Conservation (phyloP, 2,888 invertebrate species). For the Noctua comes region DNA sequence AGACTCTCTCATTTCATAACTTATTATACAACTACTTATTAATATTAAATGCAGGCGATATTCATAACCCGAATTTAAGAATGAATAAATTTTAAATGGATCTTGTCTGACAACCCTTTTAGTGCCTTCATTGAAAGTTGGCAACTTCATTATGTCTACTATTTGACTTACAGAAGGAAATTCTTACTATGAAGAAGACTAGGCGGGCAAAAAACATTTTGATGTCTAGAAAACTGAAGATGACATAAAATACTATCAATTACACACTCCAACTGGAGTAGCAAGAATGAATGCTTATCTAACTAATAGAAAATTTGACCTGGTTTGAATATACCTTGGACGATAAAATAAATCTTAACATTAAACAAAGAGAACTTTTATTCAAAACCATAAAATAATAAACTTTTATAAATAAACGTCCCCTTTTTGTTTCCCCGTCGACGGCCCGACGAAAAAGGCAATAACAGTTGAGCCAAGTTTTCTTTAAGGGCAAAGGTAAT, state of each 20-base stretch:
- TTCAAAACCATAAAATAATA: slow-evolving; percentile 57
- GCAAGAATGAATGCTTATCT: background rate
- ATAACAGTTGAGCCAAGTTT: slow-evolving; percentile 82
- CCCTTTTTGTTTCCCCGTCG: slow-evolving; percentile 64
- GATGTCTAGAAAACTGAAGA: slow-evolving; percentile 1
- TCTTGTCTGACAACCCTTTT: slow-evolving; percentile 44
- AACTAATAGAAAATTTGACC: background rate
- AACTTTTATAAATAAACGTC: slow-evolving; percentile 58
- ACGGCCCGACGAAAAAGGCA: slow-evolving; percentile 78
- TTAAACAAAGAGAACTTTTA: slow-evolving; percentile 39
- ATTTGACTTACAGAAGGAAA: slow-evolving; percentile 57
- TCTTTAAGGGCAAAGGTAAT: slow-evolving; percentile 82
- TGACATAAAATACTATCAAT: background rate
- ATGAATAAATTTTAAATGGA: background rate
- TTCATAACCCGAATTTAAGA: background rate
- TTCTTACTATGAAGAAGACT: slow-evolving; percentile 30
- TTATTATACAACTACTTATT: background rate
- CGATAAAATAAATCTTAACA: slow-evolving; percentile 42
- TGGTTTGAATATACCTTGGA: background rate
- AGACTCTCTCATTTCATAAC: background rate
- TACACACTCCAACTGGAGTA: background rate
- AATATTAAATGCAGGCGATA: background rate
- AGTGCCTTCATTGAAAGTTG: slow-evolving; percentile 66
- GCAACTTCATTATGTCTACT: slow-evolving; percentile 68
- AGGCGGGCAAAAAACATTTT: slow-evolving; percentile 33